These are phyloP conservation scores for Hemibagrus guttatus DNA, from an alignment of 2,797 vertebrate genomes.

Conservation along the genomic window DNA sequence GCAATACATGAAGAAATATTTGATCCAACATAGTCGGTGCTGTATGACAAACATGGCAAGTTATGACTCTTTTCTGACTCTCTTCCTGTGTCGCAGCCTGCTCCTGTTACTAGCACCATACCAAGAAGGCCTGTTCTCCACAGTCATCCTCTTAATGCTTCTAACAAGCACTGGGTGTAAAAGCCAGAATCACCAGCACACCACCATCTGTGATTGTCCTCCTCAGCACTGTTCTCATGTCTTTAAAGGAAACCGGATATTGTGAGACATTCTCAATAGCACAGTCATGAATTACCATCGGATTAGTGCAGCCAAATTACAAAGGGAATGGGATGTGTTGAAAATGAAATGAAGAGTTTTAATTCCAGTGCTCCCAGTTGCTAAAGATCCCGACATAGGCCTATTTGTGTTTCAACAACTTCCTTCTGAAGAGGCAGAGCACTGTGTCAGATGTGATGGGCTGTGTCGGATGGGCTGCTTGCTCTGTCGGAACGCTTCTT, in stretches of 20 bases:
- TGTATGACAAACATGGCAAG: background rate
- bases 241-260: conserved; percentile 38
- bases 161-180: conserved; percentile 77
- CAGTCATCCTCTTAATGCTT: conserved; percentile 72
- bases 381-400: conserved; percentile 34
- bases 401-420: conserved; percentile 46
- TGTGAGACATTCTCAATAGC: conserved; percentile 31
- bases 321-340: conserved; percentile 20
- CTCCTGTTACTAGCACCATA: conserved; percentile 72
- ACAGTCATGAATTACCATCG: conserved; percentile 37
- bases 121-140: conserved; percentile 60
- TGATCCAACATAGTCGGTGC: conserved; percentile 12
- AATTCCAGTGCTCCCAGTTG: conserved; percentile 41
- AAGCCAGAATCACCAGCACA: conserved; percentile 49
- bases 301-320: conserved; percentile 23
- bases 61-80: conserved; percentile 46
- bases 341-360: conserved; percentile 40
- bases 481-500: conserved; percentile 44
- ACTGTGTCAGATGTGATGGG: conserved; percentile 48
- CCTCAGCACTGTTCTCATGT: conserved; percentile 33
- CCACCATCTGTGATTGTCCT: conserved; percentile 33
- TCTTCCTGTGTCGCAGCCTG: conserved; percentile 42
- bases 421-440: conserved; percentile 42
- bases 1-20: background rate
- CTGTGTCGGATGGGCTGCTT: conserved; percentile 44